Evolutionary conservation across 2,797 vertebrate genomes (phyloP).

Genomic region (Podarcis lilfordi): DNA sequence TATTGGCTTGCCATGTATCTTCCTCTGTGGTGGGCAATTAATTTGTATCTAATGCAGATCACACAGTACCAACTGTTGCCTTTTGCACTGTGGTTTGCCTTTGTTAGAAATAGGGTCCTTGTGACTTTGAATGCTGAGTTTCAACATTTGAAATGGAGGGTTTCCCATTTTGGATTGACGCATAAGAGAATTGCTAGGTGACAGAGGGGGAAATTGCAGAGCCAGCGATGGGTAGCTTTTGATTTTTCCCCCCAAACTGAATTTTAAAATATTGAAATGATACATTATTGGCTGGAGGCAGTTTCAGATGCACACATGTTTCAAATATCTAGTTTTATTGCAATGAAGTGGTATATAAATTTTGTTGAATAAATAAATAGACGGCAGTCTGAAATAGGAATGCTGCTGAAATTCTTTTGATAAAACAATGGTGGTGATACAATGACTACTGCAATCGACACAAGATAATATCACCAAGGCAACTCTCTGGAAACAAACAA

Average conservation of each 20-base stretch:
- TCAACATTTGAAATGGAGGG: not conserved
- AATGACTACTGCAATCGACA: too few relatives aligned
- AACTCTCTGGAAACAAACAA: too few relatives aligned
- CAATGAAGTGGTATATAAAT: too few relatives aligned
- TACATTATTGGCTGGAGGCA: not conserved
- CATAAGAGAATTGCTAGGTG: not conserved
- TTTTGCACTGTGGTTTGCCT: not conserved
- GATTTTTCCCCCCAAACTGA: not conserved
- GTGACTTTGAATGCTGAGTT: not conserved
- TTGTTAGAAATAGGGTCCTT: not conserved
- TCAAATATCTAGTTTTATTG: not conserved
- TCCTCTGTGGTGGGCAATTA: too few relatives aligned
- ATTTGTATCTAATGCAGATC: too few relatives aligned
- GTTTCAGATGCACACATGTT: not conserved
- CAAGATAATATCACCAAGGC: too few relatives aligned
- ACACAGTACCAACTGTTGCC: not conserved
- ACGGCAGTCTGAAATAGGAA: not conserved
- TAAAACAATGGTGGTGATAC: too few relatives aligned
- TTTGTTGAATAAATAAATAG: too few relatives aligned
- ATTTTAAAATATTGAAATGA: not conserved
- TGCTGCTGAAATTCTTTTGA: too few relatives aligned
- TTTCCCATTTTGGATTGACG: not conserved
- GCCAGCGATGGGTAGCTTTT: not conserved
- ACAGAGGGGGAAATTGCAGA: too few relatives aligned
- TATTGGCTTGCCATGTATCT: too few relatives aligned